Evolutionary conservation across 2,888 invertebrate species (phyloP), one percentile per base, ranked within the genome.

Genomic region (Cephonodes hylas): DNA sequence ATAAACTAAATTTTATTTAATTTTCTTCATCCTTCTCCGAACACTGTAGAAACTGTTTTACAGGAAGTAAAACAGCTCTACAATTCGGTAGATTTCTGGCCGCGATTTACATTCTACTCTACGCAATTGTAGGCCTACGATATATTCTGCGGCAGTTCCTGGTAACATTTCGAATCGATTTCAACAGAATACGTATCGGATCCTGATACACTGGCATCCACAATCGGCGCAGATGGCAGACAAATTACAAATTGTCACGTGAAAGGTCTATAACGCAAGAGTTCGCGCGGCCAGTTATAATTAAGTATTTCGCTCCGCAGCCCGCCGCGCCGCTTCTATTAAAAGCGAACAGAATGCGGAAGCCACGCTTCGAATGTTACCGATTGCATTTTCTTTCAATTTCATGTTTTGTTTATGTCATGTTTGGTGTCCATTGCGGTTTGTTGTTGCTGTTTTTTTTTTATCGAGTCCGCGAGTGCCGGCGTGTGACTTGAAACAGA

Each of bases 191-290:
- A 4, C 18, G 10, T 8, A 53, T 18, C 27, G 18, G 10, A 10
- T 31, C 53, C 31, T 15, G 22, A 45, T 42, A 42, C 13, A 3
- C 15, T 42, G 18, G 15, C 22, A 23, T 45, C 45, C 18, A 45
- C 45, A 45, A 45, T 53, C 31, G 10, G 62, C 27, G 34, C 46
- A 63, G 42, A 53, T 66, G 69, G 63, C 65, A 66, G 58, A 59
- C 71, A 69, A 69, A 71, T 69, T 22, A 42, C 53, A 53, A 53
- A 53, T 53, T 53, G 53, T 53, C 53, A 53, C 53, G 53, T 31
- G 53, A 53, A 53, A 53, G 31, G 53, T 18, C 46, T 46, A 53
- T 53, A 13, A 31, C 31, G 53, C 31, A 20, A 53, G 8, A 53
- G 53, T 53, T 53, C 53, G 31, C 20, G 23, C 0, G 13, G 42